These are phyloP conservation scores for Bombus waltoni DNA, from an alignment of 1,140 invertebrate species.

Conservation along the genomic window DNA sequence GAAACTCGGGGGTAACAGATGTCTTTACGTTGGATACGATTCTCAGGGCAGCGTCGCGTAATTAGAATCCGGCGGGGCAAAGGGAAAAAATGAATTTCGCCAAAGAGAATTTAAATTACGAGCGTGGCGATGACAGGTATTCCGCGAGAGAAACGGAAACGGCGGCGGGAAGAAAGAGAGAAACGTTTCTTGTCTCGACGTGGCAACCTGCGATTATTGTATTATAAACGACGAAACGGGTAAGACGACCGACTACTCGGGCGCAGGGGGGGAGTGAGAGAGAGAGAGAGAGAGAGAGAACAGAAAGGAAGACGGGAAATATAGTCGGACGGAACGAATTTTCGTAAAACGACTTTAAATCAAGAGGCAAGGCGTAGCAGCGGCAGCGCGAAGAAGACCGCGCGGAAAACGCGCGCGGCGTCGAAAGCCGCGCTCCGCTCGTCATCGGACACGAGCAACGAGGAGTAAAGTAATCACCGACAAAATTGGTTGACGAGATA, in stretches of 20 bases:
- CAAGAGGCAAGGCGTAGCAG: not conserved
- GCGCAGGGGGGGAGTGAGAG: too few relatives aligned
- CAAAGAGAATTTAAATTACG: conserved; percentile 46
- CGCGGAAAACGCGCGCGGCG: conserved; percentile 20
- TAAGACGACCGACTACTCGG: not conserved
- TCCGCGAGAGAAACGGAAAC: not conserved
- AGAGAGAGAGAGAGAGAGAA: too few relatives aligned
- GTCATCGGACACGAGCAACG: conserved; percentile 30
- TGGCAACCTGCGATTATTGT: conserved; percentile 41
- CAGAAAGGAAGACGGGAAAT: not conserved
- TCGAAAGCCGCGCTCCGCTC: not conserved
- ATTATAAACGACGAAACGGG: conserved; percentile 10
- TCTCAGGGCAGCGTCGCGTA: conserved; percentile 13
- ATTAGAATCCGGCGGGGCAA: not conserved
- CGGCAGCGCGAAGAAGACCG: conserved; percentile 16
- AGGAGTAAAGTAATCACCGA: conserved; percentile 77
- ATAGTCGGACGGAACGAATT: not conserved
- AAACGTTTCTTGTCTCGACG: not conserved
- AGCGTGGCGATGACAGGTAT: conserved; percentile 46
- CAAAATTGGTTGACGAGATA: conserved; percentile 81
- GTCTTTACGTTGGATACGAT: conserved; percentile 14
- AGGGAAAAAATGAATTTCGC: not conserved
- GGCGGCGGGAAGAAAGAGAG: not conserved
- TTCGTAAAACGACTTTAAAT: conserved; percentile 28
- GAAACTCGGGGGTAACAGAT: not conserved